A percentile compares a stretch with the other conserved stretches of the same genome.
Evolutionary conservation across 2,888 invertebrate genomes (phyloP).

Genomic region (Callyntrura guangdongensis): DNA sequence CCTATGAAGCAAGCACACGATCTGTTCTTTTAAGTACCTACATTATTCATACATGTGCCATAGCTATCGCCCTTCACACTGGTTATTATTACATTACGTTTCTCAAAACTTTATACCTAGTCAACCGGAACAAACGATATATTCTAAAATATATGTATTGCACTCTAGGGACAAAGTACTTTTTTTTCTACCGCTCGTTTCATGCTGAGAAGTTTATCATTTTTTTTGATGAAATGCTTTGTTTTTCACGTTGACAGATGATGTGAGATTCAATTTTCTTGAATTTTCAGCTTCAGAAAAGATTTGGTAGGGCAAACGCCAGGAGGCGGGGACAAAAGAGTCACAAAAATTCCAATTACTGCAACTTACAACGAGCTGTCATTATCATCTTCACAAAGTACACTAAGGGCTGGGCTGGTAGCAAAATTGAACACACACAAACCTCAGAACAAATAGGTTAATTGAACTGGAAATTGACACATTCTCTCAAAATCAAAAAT

Average conservation of each 20-base stretch:
- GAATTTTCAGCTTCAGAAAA: not conserved
- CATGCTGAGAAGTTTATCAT: not conserved
- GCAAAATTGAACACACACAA: not conserved
- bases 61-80: no score
- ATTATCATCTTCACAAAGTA: not conserved
- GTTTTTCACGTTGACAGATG: not conserved
- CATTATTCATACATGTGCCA: no score
- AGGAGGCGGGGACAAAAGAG: not conserved
- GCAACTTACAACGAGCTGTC: not conserved
- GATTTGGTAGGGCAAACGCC: slow-evolving; percentile 14
- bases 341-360: slow-evolving; percentile 39
- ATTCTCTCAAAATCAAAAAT: slow-evolving; percentile 3
- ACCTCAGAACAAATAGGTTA: not conserved
- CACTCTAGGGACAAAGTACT: no score
- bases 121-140: no score
- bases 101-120: not conserved
- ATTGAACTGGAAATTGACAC: slow-evolving; percentile 20
- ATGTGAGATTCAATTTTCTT: not conserved
- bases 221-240: not conserved
- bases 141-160: no score
- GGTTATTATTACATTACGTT: not conserved
- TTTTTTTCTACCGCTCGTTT: not conserved
- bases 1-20: no score
- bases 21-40: no score
- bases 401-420: no score